Evolutionary conservation across 2,797 vertebrate species (phyloP).

Genomic region (Acanthurus leucopareius): DNA sequence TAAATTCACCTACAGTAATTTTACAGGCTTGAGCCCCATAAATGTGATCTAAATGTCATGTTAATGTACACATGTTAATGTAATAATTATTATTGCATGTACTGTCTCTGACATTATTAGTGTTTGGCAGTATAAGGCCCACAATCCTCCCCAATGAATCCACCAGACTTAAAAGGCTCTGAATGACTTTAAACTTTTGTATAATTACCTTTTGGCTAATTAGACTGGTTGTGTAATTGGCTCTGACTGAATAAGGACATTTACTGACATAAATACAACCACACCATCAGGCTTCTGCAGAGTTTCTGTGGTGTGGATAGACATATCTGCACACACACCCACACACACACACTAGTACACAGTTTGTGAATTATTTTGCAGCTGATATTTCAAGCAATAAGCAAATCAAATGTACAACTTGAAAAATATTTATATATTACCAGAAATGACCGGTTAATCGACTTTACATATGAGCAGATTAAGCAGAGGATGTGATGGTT

Average conservation of each 20-base stretch:
- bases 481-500: constrained; percentile 19
- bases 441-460: not conserved
- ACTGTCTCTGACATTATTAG: not conserved
- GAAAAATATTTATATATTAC: not conserved
- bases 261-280: constrained; percentile 20
- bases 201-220: constrained; percentile 40
- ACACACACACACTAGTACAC: not conserved
- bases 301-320: not conserved
- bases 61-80: too few species aligned
- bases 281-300: constrained; percentile 5
- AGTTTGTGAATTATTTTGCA: not conserved
- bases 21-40: not conserved
- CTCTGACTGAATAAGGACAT: constrained; percentile 40
- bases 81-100: too few species aligned
- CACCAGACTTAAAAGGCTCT: not conserved
- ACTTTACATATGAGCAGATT: constrained; percentile 17
- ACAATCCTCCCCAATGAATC: not conserved
- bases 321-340: not conserved
- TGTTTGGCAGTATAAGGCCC: not conserved
- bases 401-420: not conserved
- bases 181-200: not conserved
- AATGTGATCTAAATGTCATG: too few species aligned
- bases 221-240: constrained; percentile 43
- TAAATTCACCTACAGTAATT: not conserved
- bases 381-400: not conserved